Evolutionary conservation across 1,140 invertebrate genomes (phyloP), one percentile per base, ranked within the genome.

Genomic region (Contarinia nasturtii): DNA sequence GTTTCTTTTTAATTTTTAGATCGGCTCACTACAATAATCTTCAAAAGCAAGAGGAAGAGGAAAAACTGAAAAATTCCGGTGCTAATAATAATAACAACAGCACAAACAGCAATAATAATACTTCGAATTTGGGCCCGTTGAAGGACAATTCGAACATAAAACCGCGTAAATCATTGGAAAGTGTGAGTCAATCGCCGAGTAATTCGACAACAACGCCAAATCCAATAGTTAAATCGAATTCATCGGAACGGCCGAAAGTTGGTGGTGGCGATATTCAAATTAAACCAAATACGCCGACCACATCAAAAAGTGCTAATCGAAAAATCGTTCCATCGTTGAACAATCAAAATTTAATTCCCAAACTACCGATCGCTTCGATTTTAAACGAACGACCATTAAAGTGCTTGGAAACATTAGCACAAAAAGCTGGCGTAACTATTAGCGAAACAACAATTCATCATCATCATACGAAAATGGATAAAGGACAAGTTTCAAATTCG

Each of bases 371-470:
- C 22, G 20, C 20, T 33, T 10, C 27, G 4, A 27, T 27, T 27
- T 27, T 10, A 3, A 27, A 17, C n/a, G 41, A 43, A 43, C 41
- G 41, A 19, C 41, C 41, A 8, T 59, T 76, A n/a, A 75, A 76
- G 68, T 76, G 73, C 54, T 59, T 77, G 50, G 75, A 76, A 53
- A 77, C 75, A 8, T 64, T 77, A 34, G 75, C 75, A 11, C 73
- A 77, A 52, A 77, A 77, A 51, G 74, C 75, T 44, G 75, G 75
- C 2, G 76, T 76, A 11, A 76, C 73, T 21, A 73, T 75, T 52
- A 74, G 77, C 54, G 75, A 77, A 58, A 76, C 76, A 5, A 17
- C 14, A 38, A 27, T 5, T 27, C 27, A 27, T 10, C n/a, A n/a
- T n/a, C n/a, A n/a, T n/a, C n/a, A n/a, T n/a, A 3, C 27, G 27